phyloP scores from a whole-genome alignment of 2,888 invertebrate species.

The Pyralis farinalis region DNA sequence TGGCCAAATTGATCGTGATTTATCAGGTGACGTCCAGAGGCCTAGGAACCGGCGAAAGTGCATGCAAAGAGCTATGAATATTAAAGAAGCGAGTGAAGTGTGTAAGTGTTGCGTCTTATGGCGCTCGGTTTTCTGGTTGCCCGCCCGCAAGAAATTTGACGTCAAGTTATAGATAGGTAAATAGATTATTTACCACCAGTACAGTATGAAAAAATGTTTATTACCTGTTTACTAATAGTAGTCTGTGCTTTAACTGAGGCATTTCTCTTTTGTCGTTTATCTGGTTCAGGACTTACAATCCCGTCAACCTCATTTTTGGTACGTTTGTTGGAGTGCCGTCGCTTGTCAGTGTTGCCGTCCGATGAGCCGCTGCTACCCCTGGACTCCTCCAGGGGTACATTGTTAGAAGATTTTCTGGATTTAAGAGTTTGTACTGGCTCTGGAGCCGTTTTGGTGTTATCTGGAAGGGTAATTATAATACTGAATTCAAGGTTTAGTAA shows the following conservation, averaged over 20 bases:
- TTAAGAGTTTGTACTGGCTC: constrained; percentile 19
- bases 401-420: constrained; percentile 22
- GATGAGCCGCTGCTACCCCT: constrained; percentile 24
- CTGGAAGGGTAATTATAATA: constrained; percentile 28
- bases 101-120: too few species aligned
- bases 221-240: constrained; percentile 66
- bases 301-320: constrained; percentile 67
- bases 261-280: constrained; percentile 63
- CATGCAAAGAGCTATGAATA: too few species aligned
- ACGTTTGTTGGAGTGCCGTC: constrained; percentile 52
- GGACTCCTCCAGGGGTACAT: too few species aligned
- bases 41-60: too few species aligned
- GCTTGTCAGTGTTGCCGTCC: constrained; percentile 27
- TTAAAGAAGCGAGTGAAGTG: too few species aligned
- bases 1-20: too few species aligned
- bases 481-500: too few species aligned
- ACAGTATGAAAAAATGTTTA: neutral
- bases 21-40: too few species aligned
- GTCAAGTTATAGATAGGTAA: too few species aligned
- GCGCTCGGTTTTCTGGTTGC: too few species aligned
- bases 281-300: constrained; percentile 58
- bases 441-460: constrained; percentile 36
- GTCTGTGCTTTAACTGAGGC: constrained; percentile 68
- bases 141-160: too few species aligned
- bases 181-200: neutral